Evolutionary conservation across 2,113 vertebrate species (phyloP), one percentile per base, ranked within the genome.

Genomic region (Callithrix jacchus): DNA sequence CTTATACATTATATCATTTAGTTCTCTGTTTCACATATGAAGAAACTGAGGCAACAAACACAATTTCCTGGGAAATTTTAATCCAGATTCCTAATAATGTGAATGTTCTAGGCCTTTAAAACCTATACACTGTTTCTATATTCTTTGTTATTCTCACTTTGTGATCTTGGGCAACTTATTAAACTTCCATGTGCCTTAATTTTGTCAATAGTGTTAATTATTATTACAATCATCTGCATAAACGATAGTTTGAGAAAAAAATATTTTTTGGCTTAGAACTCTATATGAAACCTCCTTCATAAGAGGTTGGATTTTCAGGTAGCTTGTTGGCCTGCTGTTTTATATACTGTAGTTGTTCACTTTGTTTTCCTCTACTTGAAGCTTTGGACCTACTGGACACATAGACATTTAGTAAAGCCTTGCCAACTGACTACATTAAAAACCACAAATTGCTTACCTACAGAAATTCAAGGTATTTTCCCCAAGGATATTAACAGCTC

Each of bases 41-140:
- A 76, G 30, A 95, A 96, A 94, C 1, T 32, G 52, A 94, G 54
- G 32, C 35, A 93, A 64, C 23, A 90, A 95, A 74, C 25, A 70
- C 5, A 95, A 93, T 93, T 92, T 87, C 12, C 20, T 71, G n/a
- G n/a, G 20, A 91, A 79, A 5, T 45, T 87, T 89, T 86, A 42
- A 87, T 58, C 35, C 64, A 96, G 47, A 92, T 70, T 92, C 68
- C 37, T 66, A n/a, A 84, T 76, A 80, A 91, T 93, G 30, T 6
- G 94, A 97, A 87, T 87, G 27, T 81, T 83, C 64, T 71, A 87
- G 61, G 70, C 9, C 4, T 94, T 89, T 87, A 54, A 93, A 95
- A 91, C 16, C 1, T 25, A 37, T 89, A 76, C 92, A 64, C 3
- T 92, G 3, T n/a, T 96, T 90, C 80, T 81, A 54, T 8, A 81